Evolutionary conservation across 2,797 vertebrate genomes (phyloP).

Genomic region (Octomys mimax): DNA sequence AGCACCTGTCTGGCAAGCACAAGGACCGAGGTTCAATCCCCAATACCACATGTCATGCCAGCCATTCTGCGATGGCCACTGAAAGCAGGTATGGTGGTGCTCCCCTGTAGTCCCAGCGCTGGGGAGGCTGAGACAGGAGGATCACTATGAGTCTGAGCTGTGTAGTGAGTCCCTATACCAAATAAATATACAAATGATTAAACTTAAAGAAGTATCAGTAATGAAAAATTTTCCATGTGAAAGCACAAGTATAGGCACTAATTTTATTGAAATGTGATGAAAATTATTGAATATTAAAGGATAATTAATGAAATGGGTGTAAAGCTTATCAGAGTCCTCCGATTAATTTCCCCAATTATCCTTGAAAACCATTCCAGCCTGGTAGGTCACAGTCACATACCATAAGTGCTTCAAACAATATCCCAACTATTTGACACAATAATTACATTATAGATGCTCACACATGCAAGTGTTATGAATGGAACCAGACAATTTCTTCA

Average conservation of each 20-base stretch:
- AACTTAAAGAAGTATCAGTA: background rate
- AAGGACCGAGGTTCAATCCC: too few species aligned
- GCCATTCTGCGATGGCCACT: too few species aligned
- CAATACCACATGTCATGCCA: too few species aligned
- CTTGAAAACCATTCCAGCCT: background rate
- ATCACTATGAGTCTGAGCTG: too few species aligned
- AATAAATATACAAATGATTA: too few species aligned
- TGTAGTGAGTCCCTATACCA: too few species aligned
- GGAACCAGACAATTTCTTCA: background rate
- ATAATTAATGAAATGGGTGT: background rate
- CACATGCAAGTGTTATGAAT: background rate
- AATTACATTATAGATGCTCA: background rate
- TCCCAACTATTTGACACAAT: background rate
- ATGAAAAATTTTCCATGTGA: slow-evolving; percentile 12
- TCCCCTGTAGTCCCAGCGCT: too few species aligned
- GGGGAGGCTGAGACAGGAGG: too few species aligned
- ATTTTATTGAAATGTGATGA: slow-evolving; percentile 22
- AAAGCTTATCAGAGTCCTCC: background rate
- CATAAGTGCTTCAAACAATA: slow-evolving; percentile 10
- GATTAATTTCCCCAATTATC: slow-evolving; percentile 10
- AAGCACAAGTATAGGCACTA: background rate
- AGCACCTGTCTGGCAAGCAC: too few species aligned
- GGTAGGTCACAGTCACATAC: background rate
- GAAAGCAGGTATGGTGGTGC: too few species aligned
- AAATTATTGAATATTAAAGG: slow-evolving; percentile 19